These are phyloP conservation scores for Passer domesticus DNA, from an alignment of 2,113 vertebrate species.

Conservation along the genomic window DNA sequence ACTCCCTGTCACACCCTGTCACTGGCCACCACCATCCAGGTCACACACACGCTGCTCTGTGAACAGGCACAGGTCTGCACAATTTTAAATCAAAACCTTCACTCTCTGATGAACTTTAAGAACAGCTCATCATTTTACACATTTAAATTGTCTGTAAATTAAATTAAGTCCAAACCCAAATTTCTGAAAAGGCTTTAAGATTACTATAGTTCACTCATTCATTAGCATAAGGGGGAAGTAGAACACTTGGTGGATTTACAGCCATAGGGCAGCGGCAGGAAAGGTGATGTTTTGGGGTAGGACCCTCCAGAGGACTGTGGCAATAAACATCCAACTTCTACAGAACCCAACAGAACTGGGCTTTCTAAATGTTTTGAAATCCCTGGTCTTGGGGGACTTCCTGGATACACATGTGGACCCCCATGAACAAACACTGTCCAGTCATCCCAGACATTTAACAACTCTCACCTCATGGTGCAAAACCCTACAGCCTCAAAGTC, in stretches of 20 bases:
- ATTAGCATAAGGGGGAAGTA: neutral
- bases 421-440: neutral
- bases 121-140: neutral
- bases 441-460: neutral
- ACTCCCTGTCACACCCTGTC: neutral
- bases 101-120: neutral
- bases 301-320: neutral
- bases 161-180: neutral
- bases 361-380: neutral
- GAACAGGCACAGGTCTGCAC: neutral
- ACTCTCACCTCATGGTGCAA: neutral
- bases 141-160: neutral
- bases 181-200: neutral
- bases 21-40: neutral
- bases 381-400: accelerated
- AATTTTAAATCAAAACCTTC: neutral
- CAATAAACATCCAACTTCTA: neutral
- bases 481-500: neutral
- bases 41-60: neutral
- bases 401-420: accelerated
- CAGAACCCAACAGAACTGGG: neutral
- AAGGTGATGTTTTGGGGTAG: neutral
- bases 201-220: neutral
- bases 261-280: accelerated
- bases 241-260: neutral